Base-by-base conservation (phyloP, 2,888 invertebrate genomes). In the Phalera bucephala region DNA sequence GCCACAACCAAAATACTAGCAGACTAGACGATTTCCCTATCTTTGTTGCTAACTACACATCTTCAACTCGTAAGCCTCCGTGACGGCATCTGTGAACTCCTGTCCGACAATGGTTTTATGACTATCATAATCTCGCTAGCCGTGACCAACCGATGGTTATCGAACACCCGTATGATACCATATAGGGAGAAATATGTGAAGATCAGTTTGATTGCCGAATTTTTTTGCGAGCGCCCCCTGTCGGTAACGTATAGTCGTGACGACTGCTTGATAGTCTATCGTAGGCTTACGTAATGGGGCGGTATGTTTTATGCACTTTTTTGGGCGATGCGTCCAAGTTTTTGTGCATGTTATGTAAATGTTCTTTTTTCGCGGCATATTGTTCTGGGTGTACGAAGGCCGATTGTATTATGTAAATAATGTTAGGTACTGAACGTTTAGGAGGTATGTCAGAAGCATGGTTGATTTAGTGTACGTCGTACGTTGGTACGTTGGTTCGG, bases 81-180 rank as follows among this genome's bases (percentile, higher is more conserved):
- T 59, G 61, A 64, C 62, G 48, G 33, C 41, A 31, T 45, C 59
- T 45, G 67, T 62, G 52, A 63, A 55, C 64, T 61, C 49, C 61
- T 59, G 62, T 58, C 71, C 56, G 62, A 64, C 63, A 50, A 58
- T 59, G 64, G 63, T 53, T 62, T 71, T 67, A 71, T 47, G 64
- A 55, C 63, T 43, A 36, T 45, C 51, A 61, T 58, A 51, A 60
- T 64, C 45, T 49, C 51, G 45, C 45, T 49, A 49, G 49, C 60
- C 71, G 71, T 71, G 71, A 71, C 68, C 53, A 52, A 30, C 31
- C 37, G 57, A 61, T 64, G 40, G 25, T 59, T 62, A 69, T 69
- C 69, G 27, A 35, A 41, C 39, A 44, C 49, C 50, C 45, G 40
- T 51, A 47, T 52, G 44, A 38, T 36, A 40, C 65, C 65, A 55